Conservation (phyloP, 2,113 vertebrate species). For the Boulengeromyrus knoepffleri region DNA sequence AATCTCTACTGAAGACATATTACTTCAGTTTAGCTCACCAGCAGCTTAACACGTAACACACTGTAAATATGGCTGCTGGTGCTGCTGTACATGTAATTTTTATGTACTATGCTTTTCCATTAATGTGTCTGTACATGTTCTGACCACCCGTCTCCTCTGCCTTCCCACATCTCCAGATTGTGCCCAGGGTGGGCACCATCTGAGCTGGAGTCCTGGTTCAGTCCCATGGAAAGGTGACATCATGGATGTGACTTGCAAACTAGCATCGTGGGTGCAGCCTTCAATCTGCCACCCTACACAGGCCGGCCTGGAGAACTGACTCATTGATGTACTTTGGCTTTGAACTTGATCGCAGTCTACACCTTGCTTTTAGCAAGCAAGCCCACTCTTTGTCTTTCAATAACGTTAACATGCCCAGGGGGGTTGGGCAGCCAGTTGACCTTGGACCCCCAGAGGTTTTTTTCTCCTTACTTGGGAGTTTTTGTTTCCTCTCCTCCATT, state of each 20-base stretch:
- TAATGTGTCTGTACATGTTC: background rate
- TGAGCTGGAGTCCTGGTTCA: background rate
- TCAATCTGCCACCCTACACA: background rate
- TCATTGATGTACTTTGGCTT: background rate
- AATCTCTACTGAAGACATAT: background rate
- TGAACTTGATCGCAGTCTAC: background rate
- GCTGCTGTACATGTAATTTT: background rate
- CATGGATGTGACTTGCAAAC: background rate
- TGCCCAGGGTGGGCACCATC: too few species aligned
- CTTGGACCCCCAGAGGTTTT: background rate
- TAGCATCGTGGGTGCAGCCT: background rate
- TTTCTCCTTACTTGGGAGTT: background rate
- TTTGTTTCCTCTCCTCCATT: background rate
- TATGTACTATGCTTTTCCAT: background rate
- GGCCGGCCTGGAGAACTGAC: background rate
- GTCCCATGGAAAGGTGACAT: background rate
- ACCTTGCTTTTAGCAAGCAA: background rate
- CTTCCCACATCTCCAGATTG: background rate
- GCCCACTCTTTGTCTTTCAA: background rate
- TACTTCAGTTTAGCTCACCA: background rate
- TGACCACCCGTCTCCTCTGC: background rate
- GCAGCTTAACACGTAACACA: background rate
- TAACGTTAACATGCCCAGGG: background rate
- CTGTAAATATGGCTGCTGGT: background rate
- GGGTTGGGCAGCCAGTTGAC: background rate